Conservation (phyloP, 2,797 vertebrate species). For the Hoplostethus atlanticus region DNA sequence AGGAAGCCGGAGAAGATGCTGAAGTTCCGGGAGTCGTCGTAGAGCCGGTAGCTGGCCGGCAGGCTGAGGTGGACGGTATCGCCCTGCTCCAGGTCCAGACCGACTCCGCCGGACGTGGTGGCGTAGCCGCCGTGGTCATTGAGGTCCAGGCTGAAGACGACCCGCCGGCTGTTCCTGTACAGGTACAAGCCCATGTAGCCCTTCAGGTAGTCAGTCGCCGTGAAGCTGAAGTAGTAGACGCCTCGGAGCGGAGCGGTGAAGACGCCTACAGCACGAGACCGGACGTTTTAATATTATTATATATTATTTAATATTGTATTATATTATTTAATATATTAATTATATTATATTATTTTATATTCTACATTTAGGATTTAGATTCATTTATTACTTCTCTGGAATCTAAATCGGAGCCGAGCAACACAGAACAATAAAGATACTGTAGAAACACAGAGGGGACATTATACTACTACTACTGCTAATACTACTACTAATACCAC, state of each 20-base stretch:
- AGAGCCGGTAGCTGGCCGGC: constrained; percentile 76
- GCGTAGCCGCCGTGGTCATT: constrained; percentile 77
- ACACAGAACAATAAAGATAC: too few relatives aligned
- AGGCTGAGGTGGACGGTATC: constrained; percentile 65
- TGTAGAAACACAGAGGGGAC: too few relatives aligned
- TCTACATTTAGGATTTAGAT: too few relatives aligned
- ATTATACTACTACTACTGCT: too few relatives aligned
- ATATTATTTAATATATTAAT: too few relatives aligned
- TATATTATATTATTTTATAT: too few relatives aligned
- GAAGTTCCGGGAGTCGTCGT: constrained; percentile 75
- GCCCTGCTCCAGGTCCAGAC: constrained; percentile 56
- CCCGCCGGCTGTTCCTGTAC: constrained; percentile 65
- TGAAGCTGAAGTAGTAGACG: constrained; percentile 79
- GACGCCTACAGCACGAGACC: constrained; percentile 55
- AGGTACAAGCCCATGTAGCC: constrained; percentile 78
- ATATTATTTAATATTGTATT: too few relatives aligned
- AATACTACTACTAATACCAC: too few relatives aligned
- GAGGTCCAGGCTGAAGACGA: constrained; percentile 69
- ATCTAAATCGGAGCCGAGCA: too few relatives aligned
- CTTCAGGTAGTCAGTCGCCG: constrained; percentile 72
- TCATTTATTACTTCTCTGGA: too few relatives aligned
- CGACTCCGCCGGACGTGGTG: constrained; percentile 31
- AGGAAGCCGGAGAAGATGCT: constrained; percentile 76
- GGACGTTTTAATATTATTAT: too few relatives aligned
- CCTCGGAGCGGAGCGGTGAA: constrained; percentile 71